Evolutionary conservation across 1,140 invertebrate species (phyloP).

Genomic region (Lamellibrachia luymesi): DNA sequence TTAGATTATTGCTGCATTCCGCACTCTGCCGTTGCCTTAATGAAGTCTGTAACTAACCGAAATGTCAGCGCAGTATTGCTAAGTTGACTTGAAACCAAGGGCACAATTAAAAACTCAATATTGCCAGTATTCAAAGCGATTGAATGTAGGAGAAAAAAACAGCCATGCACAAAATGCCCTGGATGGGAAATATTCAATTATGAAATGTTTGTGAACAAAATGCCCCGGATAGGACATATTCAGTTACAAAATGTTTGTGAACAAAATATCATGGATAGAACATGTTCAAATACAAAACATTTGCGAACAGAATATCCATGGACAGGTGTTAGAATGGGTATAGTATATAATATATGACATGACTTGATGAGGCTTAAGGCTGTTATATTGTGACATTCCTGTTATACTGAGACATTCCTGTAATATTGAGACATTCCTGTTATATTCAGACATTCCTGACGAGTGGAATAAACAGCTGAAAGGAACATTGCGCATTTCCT

Average conservation of each 20-base stretch:
- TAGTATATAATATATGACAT: no score
- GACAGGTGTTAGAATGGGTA: no score
- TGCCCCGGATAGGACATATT: background rate
- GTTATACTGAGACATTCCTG: no score
- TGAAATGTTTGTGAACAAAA: background rate
- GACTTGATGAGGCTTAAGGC: no score
- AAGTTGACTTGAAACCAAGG: background rate
- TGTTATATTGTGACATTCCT: no score
- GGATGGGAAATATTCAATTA: background rate
- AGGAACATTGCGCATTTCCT: no score
- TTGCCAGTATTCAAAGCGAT: background rate
- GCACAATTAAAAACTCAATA: background rate
- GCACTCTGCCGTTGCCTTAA: background rate
- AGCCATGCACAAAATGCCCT: background rate
- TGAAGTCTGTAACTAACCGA: background rate
- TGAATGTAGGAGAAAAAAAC: background rate
- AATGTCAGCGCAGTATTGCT: background rate
- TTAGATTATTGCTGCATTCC: background rate
- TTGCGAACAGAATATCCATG: background rate
- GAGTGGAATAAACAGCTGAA: no score
- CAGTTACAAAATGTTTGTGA: background rate
- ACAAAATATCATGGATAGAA: background rate
- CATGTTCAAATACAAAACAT: background rate
- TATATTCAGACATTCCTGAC: no score
- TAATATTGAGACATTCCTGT: no score